Evolutionary conservation across 2,113 vertebrate species (phyloP), one percentile per base, ranked within the genome.

Genomic region (Diphyllodes magnificus): DNA sequence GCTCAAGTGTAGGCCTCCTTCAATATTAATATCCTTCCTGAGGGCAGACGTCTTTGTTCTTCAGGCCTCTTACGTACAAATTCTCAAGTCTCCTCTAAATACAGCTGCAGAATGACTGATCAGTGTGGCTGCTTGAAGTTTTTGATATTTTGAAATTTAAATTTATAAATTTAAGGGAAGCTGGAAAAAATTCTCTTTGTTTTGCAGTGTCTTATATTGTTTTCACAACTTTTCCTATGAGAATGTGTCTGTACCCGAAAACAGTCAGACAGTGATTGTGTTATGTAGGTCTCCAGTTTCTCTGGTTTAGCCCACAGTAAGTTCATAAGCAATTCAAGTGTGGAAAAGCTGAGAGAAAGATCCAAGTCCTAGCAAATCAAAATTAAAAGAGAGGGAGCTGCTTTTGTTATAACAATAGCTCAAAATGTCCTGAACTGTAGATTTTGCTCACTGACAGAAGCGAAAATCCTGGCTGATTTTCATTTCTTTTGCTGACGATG

Each of bases 21-120:
- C 91, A 73, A 56, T 84, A 73, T 80, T 92, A 95, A 95, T 91
- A 92, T 83, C 51, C 71, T 87, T 90, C 70, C 91, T 73, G 63
- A 85, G 66, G 70, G 59, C 39, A 90, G 57, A 89, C 3, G 33
- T 45, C 79, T 97, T 92, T 90, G 91, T 95, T 92, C 84, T 87
- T 84, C 42, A 44, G 57, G 53, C 10, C 24, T 87, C 76, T 82
- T 83, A 63, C 6, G 33, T 65, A 90, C 65, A 84, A 70, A 60
- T 75, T 82, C 82, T 57, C 63, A 51, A 72, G 44, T 78, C 65
- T 72, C n/a, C 37, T 64, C 66, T 84, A 89, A 92, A 79, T 80
- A 85, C 44, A 82, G 49, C 37, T 82, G 91, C 37, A 77, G 82
- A 76, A 71, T 18, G 37, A 85, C 23, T 24, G 47, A 84, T n/a